Evolutionary conservation across 2,113 vertebrate genomes (phyloP), one percentile per base, ranked within the genome.

Genomic region (Caranx ignobilis): DNA sequence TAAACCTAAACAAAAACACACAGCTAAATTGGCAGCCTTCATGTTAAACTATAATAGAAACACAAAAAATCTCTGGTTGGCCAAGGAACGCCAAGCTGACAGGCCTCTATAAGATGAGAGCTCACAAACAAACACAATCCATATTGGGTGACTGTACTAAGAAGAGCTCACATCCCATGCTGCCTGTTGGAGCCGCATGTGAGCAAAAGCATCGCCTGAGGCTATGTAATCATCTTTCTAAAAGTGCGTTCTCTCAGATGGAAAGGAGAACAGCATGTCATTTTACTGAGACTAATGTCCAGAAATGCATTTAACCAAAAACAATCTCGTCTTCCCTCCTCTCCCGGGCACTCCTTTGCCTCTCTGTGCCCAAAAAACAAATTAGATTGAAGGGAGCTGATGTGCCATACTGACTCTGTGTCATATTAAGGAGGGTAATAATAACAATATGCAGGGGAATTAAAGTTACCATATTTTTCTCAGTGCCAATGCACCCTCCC

Each of bases 391-490:
- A 88, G 79, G 69, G 89, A 85, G 88, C 88, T 91, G 92, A 91
- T 91, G 93, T 92, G 91, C 92, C 89, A 92, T 94, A 77, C 70
- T 71, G 86, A 75, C 85, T 93, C 94, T 95, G 94, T 84, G 81
- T 93, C 78, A 76, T 81, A 94, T 95, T 94, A 95, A 83, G 79
- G 73, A 87, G 78, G 79, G 82, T 95, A 95, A 95, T 92, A 88
- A 90, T 80, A 94, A 94, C 94, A 95, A 93, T 91, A 94, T 95
- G 94, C 81, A 89, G 82, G 74, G 77, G 90, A 90, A 89, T 93
- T 83, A 90, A 90, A 90, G 90, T 87, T 79, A 87, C 79, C 77
- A 82, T 83, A 60, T 82, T 74, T 71, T 77, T 83, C 55, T 73
- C 70, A 57, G 47, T 86, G 72, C 69, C 65, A 89, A 26, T 74